A percentile compares a stretch with the other conserved stretches of the same genome.
phyloP scores from a whole-genome alignment of 2,113 vertebrate genomes.

The Pteruthius melanotis region DNA sequence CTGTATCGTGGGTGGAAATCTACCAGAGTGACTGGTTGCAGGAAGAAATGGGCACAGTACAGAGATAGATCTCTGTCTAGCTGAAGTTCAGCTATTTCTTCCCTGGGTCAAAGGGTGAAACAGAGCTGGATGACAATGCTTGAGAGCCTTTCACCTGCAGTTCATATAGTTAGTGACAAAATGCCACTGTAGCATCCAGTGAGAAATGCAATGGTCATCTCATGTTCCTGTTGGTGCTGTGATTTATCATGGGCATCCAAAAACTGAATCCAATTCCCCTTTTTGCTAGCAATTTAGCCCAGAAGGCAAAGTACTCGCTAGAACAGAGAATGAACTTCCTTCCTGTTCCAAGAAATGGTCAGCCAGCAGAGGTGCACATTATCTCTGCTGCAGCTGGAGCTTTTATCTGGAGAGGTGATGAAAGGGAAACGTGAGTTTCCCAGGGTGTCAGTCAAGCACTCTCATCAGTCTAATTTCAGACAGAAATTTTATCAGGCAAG shows the following conservation, averaged over 20 bases:
- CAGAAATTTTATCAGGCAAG: not conserved
- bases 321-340: not conserved
- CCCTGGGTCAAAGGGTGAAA: not conserved
- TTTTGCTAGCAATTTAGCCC: not conserved
- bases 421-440: not conserved
- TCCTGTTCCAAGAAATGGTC: not conserved
- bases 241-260: not conserved
- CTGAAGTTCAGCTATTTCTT: not conserved
- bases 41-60: not conserved
- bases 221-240: not conserved
- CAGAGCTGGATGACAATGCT: not conserved
- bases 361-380: not conserved
- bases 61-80: not conserved
- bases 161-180: not conserved
- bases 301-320: not conserved
- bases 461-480: slow-evolving; percentile 13
- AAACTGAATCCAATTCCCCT: not conserved
- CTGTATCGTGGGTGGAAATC: not conserved
- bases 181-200: not conserved
- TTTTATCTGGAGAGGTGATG: not conserved
- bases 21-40: not conserved
- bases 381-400: not conserved
- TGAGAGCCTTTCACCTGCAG: not conserved
- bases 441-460: not conserved
- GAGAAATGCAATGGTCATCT: not conserved